A percentile compares a stretch with the other conserved stretches of the same genome.
Evolutionary conservation across 2,113 vertebrate genomes (phyloP).

Genomic region (Ameiurus melas): DNA sequence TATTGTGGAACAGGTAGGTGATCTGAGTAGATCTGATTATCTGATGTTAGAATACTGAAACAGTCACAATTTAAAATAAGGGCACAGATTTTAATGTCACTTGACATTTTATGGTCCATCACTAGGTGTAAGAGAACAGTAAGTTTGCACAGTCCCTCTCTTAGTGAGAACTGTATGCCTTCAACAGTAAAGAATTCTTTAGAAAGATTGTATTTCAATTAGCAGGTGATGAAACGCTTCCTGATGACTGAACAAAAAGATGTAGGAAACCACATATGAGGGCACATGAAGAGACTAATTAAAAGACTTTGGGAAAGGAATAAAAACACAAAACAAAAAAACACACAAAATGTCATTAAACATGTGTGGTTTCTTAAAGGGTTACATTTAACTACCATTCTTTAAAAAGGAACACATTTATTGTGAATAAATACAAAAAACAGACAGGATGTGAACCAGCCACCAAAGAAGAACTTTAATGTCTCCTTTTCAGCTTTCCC

Average conservation of each 20-base stretch:
- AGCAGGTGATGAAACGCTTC: constrained; percentile 57
- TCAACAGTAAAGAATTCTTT: constrained; percentile 49
- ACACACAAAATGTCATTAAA: constrained; percentile 64
- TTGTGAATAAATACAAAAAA: constrained; percentile 61
- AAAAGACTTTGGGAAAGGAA: constrained; percentile 65
- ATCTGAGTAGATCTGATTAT: constrained; percentile 3
- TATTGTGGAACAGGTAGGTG: constrained; percentile 19
- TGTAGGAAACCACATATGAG: constrained; percentile 69
- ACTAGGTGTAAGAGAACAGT: neutral
- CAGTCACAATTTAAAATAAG: neutral
- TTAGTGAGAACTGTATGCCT: constrained; percentile 6
- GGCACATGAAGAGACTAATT: constrained; percentile 47
- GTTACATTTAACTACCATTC: constrained; percentile 68
- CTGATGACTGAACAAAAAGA: constrained; percentile 57
- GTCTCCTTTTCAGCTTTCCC: constrained; percentile 59
- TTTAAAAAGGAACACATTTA: constrained; percentile 58
- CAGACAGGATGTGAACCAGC: constrained; percentile 64
- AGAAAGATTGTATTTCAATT: constrained; percentile 14
- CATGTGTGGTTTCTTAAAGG: constrained; percentile 64
- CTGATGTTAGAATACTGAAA: neutral
- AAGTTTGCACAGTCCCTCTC: neutral
- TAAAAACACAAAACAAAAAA: constrained; percentile 64
- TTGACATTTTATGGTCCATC: neutral
- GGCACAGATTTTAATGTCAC: neutral
- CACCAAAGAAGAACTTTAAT: constrained; percentile 47